These are phyloP conservation scores for Nemoura dubitans DNA, from an alignment of 2,888 invertebrate genomes.

Conservation along the genomic window DNA sequence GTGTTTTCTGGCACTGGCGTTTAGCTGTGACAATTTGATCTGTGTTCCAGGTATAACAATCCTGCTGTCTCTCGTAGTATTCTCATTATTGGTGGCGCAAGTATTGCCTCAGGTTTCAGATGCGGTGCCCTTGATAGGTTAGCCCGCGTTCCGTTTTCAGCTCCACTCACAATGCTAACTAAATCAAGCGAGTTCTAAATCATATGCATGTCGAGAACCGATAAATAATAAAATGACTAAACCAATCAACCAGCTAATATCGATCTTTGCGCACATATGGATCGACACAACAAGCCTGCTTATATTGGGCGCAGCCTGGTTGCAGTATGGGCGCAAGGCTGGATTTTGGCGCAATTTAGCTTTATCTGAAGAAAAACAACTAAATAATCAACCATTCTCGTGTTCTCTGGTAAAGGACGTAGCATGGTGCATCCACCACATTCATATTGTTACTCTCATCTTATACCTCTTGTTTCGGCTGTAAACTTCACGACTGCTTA, in stretches of 20 bases:
- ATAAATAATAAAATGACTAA: not conserved
- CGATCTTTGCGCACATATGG: not conserved
- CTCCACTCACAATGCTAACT: slow-evolving; percentile 37
- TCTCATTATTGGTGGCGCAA: slow-evolving; percentile 98
- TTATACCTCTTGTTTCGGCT: slow-evolving; percentile 8
- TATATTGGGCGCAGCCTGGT: not conserved
- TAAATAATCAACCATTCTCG: slow-evolving; percentile 21
- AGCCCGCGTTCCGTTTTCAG: slow-evolving; percentile 48
- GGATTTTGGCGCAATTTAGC: not conserved
- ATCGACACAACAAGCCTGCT: not conserved
- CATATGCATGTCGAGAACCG: not conserved
- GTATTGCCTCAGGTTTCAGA: slow-evolving; percentile 99
- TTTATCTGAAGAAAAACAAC: not conserved
- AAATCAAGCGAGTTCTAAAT: slow-evolving; percentile 30
- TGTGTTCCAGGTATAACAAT: slow-evolving; percentile 91
- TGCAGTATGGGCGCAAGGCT: not conserved
- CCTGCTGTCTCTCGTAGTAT: slow-evolving; percentile 98
- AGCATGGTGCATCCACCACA: slow-evolving; percentile 43
- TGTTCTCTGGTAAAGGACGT: slow-evolving; percentile 12
- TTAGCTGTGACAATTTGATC: slow-evolving; percentile 44
- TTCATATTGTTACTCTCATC: slow-evolving; percentile 17
- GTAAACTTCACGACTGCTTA: slow-evolving; percentile 25
- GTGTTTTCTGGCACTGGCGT: slow-evolving; percentile 45
- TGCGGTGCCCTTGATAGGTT: slow-evolving; percentile 98
- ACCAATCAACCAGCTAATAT: not conserved